Base-by-base conservation (phyloP, 2,888 invertebrate genomes). In the Mycalesis mineus region DNA sequence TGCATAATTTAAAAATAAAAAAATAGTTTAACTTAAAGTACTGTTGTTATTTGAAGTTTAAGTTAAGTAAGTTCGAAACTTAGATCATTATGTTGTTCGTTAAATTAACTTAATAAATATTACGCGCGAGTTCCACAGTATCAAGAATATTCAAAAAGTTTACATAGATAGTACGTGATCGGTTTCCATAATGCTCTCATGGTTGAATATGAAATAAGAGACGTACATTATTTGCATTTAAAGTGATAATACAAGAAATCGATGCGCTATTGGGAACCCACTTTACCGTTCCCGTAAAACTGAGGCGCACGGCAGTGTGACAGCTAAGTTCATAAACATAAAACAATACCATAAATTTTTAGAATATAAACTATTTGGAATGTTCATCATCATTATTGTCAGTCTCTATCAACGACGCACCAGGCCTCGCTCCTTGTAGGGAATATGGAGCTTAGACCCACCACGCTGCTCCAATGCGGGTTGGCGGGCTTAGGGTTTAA, bases 241-340 rank as follows among this genome's bases (percentile, higher is more conserved):
- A 75, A 82, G 75, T 75, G 79, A 77, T 77, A 77, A 76, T 71
- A 66, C 68, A 70, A 73, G 64, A 60, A 74, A 75, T 74, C 70
- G 72, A 73, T 73, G 70, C 72, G 72, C 72, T 74, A 78, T 78
- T 72, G 78, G 69, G 68, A 73, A 72, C 77, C 78, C 72, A 70
- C 74, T 75, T 77, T 71, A 75, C 77, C 73, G 76, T 85, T 73
- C 74, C 77, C 75, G 76, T 86, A 82, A 82, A 87, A 81, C 2
- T 11, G 29, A 45, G 14, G 11, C 6, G 33, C 15, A 47, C 15
- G 33, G 47, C 14, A 47, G 33, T 47, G 47, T 11, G 14, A 14
- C 8, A 31, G 29, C 7, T 8, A 45, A 45, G 45, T 45, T 29
- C 14, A 13, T 5, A 2, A 29, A 45, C 29, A 22, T 22, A 22